phyloP scores from a whole-genome alignment of 2,113 vertebrate genomes.

The Cephalopterus ornatus region DNA sequence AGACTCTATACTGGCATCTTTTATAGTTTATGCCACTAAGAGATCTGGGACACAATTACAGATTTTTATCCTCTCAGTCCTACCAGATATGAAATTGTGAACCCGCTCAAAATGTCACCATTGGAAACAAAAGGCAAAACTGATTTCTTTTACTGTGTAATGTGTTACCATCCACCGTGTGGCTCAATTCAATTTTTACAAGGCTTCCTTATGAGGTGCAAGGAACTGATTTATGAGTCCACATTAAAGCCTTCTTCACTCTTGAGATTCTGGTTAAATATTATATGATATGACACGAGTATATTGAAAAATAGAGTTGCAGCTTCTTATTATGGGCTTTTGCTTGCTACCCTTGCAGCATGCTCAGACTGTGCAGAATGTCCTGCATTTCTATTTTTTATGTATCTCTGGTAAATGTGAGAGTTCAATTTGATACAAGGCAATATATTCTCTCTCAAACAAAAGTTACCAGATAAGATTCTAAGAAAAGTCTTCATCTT shows the following conservation, averaged over 20 bases:
- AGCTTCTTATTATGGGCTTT: constrained; percentile 3
- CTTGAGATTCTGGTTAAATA: constrained; percentile 59
- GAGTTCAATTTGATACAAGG: constrained; percentile 23
- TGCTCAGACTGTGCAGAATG: neutral
- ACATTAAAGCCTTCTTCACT: constrained; percentile 35
- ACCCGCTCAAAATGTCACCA: constrained; percentile 7
- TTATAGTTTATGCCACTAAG: neutral
- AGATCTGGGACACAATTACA: neutral
- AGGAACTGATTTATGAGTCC: constrained; percentile 48
- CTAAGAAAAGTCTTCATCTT: constrained; percentile 13
- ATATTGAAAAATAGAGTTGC: constrained; percentile 51
- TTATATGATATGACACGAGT: constrained; percentile 53
- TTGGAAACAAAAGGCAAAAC: constrained; percentile 30
- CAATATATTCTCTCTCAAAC: constrained; percentile 28
- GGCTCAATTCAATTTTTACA: constrained; percentile 40
- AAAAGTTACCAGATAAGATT: constrained; percentile 31
- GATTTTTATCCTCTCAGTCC: neutral
- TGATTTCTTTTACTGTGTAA: neutral
- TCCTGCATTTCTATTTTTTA: constrained; percentile 7
- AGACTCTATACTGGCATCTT: neutral
- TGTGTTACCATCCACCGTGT: neutral
- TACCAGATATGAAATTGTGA: neutral
- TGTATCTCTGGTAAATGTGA: neutral
- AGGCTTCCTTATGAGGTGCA: neutral
- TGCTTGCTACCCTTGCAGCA: neutral